Conservation (phyloP, 2,888 invertebrate species). For the Pardosa pseudoannulata region DNA sequence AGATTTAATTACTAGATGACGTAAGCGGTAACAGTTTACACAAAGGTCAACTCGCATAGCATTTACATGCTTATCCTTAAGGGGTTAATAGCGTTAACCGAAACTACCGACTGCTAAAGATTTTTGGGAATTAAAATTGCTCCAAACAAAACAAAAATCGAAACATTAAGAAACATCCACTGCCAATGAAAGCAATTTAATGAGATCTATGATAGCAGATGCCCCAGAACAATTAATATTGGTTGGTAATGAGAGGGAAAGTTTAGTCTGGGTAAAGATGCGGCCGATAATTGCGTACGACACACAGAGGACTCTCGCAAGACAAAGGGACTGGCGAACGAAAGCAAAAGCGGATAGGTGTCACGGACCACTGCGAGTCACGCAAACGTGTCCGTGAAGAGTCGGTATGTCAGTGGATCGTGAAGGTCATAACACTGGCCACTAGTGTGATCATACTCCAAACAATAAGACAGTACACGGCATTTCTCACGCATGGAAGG, state of each 20-base stretch:
- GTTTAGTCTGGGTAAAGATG: not conserved
- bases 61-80: too few relatives aligned
- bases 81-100: too few relatives aligned
- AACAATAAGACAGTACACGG: not conserved
- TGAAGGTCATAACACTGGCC: conserved; percentile 10
- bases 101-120: too few relatives aligned
- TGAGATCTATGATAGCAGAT: too few relatives aligned
- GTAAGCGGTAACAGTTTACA: too few relatives aligned
- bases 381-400: not conserved
- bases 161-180: too few relatives aligned
- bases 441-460: not conserved
- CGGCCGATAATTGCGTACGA: not conserved
- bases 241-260: not conserved
- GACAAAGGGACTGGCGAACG: not conserved
- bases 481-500: not conserved
- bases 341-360: not conserved
- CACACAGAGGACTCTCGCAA: not conserved
- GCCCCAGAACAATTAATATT: too few relatives aligned
- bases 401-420: conserved; percentile 5
- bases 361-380: not conserved
- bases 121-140: too few relatives aligned
- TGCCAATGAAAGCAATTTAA: too few relatives aligned
- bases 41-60: too few relatives aligned
- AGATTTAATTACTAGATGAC: too few relatives aligned
- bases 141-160: too few relatives aligned